Percentiles rank a stretch among this genome's conserved stretches.
Evolutionary conservation across 2,797 vertebrate genomes (phyloP).

Genomic region (Mycteria americana): DNA sequence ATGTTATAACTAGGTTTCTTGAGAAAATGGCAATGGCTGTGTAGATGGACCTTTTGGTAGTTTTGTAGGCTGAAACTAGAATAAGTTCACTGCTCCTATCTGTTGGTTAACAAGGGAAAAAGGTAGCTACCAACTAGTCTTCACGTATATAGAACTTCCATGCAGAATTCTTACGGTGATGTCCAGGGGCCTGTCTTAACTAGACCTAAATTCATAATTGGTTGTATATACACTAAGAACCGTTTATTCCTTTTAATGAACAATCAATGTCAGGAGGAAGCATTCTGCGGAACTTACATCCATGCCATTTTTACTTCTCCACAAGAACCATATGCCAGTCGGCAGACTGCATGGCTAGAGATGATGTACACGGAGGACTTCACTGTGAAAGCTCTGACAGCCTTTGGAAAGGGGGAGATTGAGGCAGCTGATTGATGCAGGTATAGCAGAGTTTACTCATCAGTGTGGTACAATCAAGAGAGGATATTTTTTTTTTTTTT

Average conservation of each 20-base stretch:
- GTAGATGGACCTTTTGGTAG: background rate
- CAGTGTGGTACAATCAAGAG: background rate
- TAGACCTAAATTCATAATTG: background rate
- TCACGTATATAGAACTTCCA: background rate
- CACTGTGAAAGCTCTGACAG: background rate
- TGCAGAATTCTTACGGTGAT: background rate
- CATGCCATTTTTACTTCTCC: background rate
- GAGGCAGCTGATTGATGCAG: background rate
- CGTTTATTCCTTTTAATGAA: background rate
- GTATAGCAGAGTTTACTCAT: background rate
- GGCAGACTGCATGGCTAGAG: background rate
- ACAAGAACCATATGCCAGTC: background rate
- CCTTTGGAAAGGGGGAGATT: background rate
- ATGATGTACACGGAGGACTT: background rate
- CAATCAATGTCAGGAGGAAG: background rate
- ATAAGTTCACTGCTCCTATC: background rate
- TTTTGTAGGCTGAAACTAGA: background rate
- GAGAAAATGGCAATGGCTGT: background rate
- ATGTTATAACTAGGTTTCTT: background rate
- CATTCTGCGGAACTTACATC: background rate
- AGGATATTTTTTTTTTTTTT: background rate
- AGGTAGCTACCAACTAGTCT: background rate
- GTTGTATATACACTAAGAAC: background rate
- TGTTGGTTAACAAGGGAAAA: background rate
- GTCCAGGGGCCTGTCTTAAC: background rate